Base-by-base conservation (phyloP, 2,113 vertebrate species). In the Chionis minor region DNA sequence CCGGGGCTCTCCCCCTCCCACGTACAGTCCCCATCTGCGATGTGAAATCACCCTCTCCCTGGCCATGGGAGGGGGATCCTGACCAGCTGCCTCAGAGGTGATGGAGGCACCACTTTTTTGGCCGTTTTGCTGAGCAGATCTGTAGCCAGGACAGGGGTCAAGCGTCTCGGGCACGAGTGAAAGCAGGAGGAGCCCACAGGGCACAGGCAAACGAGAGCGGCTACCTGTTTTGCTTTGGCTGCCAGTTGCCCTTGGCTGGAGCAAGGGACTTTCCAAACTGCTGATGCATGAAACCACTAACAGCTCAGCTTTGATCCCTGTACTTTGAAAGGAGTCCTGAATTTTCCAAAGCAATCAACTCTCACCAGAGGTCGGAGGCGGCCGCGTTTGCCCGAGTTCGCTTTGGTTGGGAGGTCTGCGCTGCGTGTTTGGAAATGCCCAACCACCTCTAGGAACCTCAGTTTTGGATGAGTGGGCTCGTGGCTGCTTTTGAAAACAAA, bases 1-100 rank as follows among this genome's bases (percentile, higher is more conserved):
- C 10, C 2, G 4, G 26, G 21, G 27, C 21, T 70, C 59, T 90
- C 14, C 51, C 14, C 10, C 44, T 59, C 26, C 42, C 33, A 61
- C 0, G 1, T 16, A 14, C 1, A 1, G 30, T 28, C 12, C 32
- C 44, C 0, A 0, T 24, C 21, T 23, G 24, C 14, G 1, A 15
- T 18, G 18, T 21, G 51, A 40, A 52, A 61, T 20, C 59, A 21
- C 10, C 28, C 24, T 44, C 28, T 65, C 24, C 54, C 17, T 2
- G 26, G 49, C 32, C 12, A 1, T 4, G 4, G 4, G 17, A 71
- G 47, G 18, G 10, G 52, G 24, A 69, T 16, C 27, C 44, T 78
- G 59, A 59, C 40, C 56, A 42, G 14, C 81, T 59, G n/a, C 44
- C 69, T n/a, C 8, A 1, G 56, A n/a, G 23, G 21, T 24, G 69